phyloP scores from a whole-genome alignment of 1,140 invertebrate genomes.

The Drosophila jambulina region DNA sequence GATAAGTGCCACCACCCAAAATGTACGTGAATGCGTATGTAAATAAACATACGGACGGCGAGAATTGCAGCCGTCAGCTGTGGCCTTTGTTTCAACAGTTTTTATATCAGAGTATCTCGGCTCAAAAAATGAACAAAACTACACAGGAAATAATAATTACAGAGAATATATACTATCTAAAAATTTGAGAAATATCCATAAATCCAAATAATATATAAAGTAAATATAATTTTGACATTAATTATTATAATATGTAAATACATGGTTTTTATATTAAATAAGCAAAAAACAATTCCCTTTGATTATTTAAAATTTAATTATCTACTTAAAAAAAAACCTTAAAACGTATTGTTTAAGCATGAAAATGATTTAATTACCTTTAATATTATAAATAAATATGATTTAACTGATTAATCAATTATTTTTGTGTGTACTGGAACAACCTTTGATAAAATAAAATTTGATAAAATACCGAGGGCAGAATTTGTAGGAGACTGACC shows the following conservation, averaged over 20 bases:
- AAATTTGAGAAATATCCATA: neutral
- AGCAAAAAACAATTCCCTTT: neutral
- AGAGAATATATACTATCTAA: neutral
- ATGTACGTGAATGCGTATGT: slow-evolving; percentile 20
- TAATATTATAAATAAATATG: neutral
- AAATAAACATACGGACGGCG: slow-evolving; percentile 7
- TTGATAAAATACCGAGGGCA: slow-evolving; percentile 11
- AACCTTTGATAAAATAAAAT: slow-evolving; percentile 16
- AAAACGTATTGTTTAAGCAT: neutral
- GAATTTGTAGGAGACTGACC: slow-evolving; percentile 30
- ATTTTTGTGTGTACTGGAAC: slow-evolving; percentile 1
- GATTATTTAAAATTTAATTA: neutral
- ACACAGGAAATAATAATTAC: neutral
- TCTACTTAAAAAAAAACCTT: neutral
- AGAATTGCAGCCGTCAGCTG: slow-evolving; percentile 42
- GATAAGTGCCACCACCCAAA: slow-evolving; percentile 48
- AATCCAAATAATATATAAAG: neutral
- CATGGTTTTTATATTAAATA: neutral
- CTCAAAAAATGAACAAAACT: neutral
- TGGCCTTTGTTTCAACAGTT: slow-evolving; percentile 57
- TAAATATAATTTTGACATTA: neutral
- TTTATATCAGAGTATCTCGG: slow-evolving; percentile 30
- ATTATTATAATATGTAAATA: neutral
- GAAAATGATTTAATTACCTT: neutral
- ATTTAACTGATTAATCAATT: neutral